Percentiles rank a stretch among this genome's conserved stretches.
Evolutionary conservation across 1,140 invertebrate species (phyloP).

Genomic region (Achroia grisella): DNA sequence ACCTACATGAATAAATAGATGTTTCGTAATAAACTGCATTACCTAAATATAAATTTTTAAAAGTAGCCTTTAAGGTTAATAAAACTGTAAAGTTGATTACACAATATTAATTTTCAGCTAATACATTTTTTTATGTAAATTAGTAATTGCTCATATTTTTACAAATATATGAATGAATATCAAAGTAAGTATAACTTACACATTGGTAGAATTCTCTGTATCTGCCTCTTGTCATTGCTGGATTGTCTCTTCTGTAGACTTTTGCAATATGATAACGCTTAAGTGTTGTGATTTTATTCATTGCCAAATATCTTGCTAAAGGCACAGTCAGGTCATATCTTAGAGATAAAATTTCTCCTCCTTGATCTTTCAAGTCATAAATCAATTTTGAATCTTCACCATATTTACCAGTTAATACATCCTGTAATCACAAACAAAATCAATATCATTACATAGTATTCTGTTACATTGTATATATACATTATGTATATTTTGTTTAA

Average conservation of each 20-base stretch:
- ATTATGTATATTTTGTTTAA: no score
- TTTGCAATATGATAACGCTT: constrained; percentile 97
- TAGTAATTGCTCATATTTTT: no score
- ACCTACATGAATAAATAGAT: no score
- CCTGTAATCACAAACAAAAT: constrained; percentile 78
- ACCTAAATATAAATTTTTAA: no score
- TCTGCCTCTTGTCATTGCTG: constrained; percentile 95
- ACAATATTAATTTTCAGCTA: no score
- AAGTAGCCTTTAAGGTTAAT: no score
- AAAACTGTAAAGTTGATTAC: no score
- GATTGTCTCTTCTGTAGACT: constrained; percentile 98
- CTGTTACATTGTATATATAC: no score
- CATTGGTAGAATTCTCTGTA: constrained; percentile 99
- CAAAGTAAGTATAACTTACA: no score
- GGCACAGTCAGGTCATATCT: constrained; percentile 96
- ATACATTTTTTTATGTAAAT: no score
- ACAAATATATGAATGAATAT: constrained; percentile 1
- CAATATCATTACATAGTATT: no score
- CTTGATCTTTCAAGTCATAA: constrained; percentile 98
- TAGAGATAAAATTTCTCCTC: constrained; percentile 94
- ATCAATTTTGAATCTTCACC: constrained; percentile 99
- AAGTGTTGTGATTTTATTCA: constrained; percentile 96
- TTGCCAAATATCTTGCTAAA: constrained; percentile 97
- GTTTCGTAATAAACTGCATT: no score
- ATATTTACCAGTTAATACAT: constrained; percentile 99